A percentile compares a stretch with the other conserved stretches of the same genome.
Conservation (phyloP, 1,140 invertebrate genomes). For the Fopius arisanus region DNA sequence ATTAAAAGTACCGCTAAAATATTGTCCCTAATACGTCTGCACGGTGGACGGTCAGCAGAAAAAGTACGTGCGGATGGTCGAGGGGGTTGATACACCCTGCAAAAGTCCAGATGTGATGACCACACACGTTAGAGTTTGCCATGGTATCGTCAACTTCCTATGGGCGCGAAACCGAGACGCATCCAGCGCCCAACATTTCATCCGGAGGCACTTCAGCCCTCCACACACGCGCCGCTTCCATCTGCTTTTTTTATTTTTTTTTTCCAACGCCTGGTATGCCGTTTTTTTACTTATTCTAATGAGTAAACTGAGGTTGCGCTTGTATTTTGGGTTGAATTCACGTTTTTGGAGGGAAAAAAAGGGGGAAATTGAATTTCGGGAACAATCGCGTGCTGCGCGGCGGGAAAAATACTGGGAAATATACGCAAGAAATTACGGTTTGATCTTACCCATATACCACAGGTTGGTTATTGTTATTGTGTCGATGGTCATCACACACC, state of each 20-base stretch:
- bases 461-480: no score
- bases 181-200: constrained; percentile 16
- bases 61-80: not conserved
- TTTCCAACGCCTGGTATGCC: no score
- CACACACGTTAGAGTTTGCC: not conserved
- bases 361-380: no score
- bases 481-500: no score
- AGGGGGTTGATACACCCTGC: not conserved
- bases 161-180: constrained; percentile 19
- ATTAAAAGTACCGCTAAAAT: constrained; percentile 64
- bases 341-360: no score
- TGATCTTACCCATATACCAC: no score
- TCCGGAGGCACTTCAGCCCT: constrained; percentile 17
- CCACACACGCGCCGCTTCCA: not conserved
- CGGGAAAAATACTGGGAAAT: no score
- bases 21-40: constrained; percentile 53
- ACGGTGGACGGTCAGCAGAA: constrained; percentile 25
- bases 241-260: not conserved
- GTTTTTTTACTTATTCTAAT: not conserved
- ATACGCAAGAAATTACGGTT: no score
- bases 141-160: constrained; percentile 4
- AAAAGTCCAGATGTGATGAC: not conserved
- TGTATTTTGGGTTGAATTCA: no score
- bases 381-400: no score
- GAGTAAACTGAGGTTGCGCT: no score